Conservation (phyloP, 64 coral and sea anemone species). For the Anthopleura sola region DNA sequence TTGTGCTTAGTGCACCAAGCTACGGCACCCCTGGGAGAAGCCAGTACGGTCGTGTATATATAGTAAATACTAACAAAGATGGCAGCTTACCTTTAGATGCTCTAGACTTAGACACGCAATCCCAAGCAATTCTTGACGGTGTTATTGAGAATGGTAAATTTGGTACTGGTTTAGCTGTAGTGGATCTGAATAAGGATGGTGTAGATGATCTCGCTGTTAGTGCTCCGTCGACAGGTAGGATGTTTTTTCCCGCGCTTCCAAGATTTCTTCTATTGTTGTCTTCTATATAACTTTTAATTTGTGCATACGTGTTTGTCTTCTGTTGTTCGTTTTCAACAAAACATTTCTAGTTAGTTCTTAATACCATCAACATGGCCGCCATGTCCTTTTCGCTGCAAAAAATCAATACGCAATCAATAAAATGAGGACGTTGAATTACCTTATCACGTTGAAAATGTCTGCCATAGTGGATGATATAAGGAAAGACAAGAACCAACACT, state of each 20-base stretch:
- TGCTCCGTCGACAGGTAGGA: constrained; percentile 86
- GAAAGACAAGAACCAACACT: too few species aligned
- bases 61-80: constrained; percentile 47
- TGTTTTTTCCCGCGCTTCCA: too few species aligned
- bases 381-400: too few species aligned
- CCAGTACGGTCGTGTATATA: constrained; percentile 82
- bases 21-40: constrained; percentile 79
- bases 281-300: too few species aligned
- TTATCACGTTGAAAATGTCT: too few species aligned
- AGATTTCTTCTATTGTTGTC: too few species aligned
- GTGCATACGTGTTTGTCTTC: too few species aligned
- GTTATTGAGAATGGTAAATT: constrained; percentile 74
- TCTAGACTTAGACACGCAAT: constrained; percentile 66
- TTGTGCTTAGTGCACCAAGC: constrained; percentile 75
- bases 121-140: constrained; percentile 76
- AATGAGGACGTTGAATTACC: too few species aligned
- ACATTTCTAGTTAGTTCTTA: too few species aligned
- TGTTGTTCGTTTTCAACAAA: too few species aligned
- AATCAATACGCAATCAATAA: background rate
- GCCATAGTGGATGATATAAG: background rate
- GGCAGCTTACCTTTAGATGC: constrained; percentile 41
- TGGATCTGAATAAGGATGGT: constrained; percentile 90
- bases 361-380: too few species aligned
- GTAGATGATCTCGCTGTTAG: constrained; percentile 83
- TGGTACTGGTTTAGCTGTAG: constrained; percentile 71